Evolutionary conservation across 2,113 vertebrate genomes (phyloP).

Genomic region (Crotalus viridis): DNA sequence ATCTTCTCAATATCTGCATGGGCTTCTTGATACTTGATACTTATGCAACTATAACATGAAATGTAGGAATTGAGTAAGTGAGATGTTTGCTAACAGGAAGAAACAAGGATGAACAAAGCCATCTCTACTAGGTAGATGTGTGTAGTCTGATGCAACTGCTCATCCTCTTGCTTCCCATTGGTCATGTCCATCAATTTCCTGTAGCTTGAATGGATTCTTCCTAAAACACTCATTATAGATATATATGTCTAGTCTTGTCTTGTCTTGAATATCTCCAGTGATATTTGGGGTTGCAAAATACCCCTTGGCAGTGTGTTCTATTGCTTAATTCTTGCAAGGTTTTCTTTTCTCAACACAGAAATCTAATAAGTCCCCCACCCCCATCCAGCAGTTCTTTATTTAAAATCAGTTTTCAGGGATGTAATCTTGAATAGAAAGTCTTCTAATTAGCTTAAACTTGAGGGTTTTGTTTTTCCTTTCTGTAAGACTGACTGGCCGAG

Average conservation of each 20-base stretch:
- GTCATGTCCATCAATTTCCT: constrained; percentile 7
- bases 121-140: neutral
- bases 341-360: constrained; percentile 22
- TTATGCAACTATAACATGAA: neutral
- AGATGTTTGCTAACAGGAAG: neutral
- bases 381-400: neutral
- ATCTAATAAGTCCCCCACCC: constrained; percentile 20
- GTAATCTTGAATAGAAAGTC: neutral
- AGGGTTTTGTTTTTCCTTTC: neutral
- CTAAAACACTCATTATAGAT: constrained; percentile 32
- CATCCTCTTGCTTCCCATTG: neutral
- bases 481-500: neutral
- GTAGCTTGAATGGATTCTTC: constrained; percentile 48
- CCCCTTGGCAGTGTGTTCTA: constrained; percentile 33
- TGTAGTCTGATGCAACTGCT: neutral
- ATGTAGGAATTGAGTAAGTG: neutral
- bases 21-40: neutral
- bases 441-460: constrained; percentile 4
- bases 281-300: constrained; percentile 49
- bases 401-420: constrained; percentile 2
- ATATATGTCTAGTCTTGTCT: constrained; percentile 35
- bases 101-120: neutral
- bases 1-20: neutral
- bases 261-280: constrained; percentile 56
- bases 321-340: constrained; percentile 40